Conservation (phyloP, 2,797 vertebrate genomes). For the Danio aesculapii region DNA sequence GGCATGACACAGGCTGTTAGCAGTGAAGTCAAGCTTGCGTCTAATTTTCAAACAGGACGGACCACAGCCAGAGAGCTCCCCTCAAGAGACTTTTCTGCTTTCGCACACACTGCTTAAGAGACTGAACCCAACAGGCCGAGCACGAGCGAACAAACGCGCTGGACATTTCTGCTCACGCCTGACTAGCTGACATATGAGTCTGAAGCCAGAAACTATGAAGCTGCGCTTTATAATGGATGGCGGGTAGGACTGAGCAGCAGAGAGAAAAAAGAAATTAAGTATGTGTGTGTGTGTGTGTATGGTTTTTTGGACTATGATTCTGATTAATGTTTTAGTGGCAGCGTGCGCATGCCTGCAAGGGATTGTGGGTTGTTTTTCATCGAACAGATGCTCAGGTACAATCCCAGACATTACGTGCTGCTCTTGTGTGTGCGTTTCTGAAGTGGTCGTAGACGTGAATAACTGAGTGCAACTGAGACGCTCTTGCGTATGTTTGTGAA, state of each 20-base stretch:
- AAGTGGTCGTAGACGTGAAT: conserved; percentile 32
- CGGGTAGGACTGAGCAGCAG: conserved; percentile 53
- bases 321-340: conserved; percentile 45
- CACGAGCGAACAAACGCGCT: conserved; percentile 48
- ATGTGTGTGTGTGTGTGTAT: conserved; percentile 34
- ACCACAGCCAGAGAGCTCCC: conserved; percentile 67
- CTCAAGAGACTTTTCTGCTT: conserved; percentile 63
- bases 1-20: conserved; percentile 73
- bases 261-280: conserved; percentile 41
- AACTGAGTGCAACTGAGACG: conserved; percentile 20
- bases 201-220: conserved; percentile 61
- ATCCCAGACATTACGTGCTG: conserved; percentile 32
- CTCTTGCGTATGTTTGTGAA: conserved; percentile 46
- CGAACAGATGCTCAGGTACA: conserved; percentile 41
- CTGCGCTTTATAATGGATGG: conserved; percentile 57
- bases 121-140: conserved; percentile 51
- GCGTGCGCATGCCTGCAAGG: conserved; percentile 3
- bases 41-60: conserved; percentile 77
- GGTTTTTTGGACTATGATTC: conserved; percentile 33
- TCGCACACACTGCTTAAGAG: conserved; percentile 55
- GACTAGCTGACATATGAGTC: conserved; percentile 49
- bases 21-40: conserved; percentile 71
- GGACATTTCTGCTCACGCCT: conserved; percentile 65
- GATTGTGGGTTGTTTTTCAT: conserved; percentile 37
- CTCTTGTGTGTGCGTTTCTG: conserved; percentile 20